phyloP scores from a whole-genome alignment of 2,888 invertebrate genomes.

The Gortyna flavago region DNA sequence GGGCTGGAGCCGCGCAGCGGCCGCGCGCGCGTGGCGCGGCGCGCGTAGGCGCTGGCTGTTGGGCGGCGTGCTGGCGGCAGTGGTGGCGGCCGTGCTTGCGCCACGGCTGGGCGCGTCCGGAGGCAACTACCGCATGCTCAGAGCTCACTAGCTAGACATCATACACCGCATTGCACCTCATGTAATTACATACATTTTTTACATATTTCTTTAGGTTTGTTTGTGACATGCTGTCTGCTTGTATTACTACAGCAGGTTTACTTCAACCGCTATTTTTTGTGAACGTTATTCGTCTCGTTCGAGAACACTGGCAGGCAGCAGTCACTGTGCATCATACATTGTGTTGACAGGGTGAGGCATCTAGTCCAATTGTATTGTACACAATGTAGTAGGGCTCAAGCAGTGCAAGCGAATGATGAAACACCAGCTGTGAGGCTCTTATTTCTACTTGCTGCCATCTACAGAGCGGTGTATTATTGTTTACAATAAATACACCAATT shows the following conservation, averaged over 20 bases:
- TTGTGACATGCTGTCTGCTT: constrained; percentile 31
- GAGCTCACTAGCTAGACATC: constrained; percentile 79
- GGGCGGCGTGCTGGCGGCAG: constrained; percentile 77
- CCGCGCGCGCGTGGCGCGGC: constrained; percentile 68
- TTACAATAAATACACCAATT: neutral
- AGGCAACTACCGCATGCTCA: constrained; percentile 84
- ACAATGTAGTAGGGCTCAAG: neutral
- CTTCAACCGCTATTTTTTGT: neutral
- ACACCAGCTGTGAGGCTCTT: neutral
- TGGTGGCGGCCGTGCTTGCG: constrained; percentile 78
- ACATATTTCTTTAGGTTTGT: constrained; percentile 26
- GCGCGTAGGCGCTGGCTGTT: constrained; percentile 79
- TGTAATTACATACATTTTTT: constrained; percentile 75
- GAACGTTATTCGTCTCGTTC: neutral
- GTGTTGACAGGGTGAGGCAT: neutral
- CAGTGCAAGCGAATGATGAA: neutral
- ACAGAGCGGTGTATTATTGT: no score
- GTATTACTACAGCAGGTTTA: neutral
- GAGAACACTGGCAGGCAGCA: constrained; percentile 11
- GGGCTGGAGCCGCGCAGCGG: constrained; percentile 27
- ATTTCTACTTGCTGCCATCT: neutral
- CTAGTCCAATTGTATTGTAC: neutral
- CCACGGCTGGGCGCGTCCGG: constrained; percentile 82
- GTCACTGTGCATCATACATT: neutral
- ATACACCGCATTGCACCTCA: constrained; percentile 85